Evolutionary conservation across 2,797 vertebrate genomes (phyloP).

Genomic region (Melanotaenia trifasciata): DNA sequence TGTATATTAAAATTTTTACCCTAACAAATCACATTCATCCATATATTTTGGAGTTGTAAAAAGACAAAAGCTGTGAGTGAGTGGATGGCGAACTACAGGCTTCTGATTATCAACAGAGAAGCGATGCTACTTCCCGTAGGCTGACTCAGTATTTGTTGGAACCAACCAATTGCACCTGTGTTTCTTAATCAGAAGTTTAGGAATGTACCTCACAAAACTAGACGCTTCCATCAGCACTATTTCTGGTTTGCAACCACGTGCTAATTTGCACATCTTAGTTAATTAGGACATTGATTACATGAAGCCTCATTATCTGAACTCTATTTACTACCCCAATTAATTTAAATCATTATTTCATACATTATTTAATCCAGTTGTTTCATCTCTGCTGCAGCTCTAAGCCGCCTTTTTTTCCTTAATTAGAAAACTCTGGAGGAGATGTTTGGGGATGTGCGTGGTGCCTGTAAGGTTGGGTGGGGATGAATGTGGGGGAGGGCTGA

Average conservation of each 20-base stretch:
- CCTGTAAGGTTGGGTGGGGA: neutral
- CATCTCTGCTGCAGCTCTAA: neutral
- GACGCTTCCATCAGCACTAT: neutral
- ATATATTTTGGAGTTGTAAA: neutral
- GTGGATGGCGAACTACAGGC: neutral
- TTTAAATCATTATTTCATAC: neutral
- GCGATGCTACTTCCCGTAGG: neutral
- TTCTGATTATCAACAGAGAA: neutral
- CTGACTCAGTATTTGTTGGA: no score
- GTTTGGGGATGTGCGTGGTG: neutral
- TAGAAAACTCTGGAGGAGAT: neutral
- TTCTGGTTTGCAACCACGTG: neutral
- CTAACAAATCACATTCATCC: neutral
- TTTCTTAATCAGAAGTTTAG: neutral
- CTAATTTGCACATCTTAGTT: slow-evolving; percentile 1
- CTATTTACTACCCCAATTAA: slow-evolving; percentile 1
- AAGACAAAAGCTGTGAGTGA: neutral
- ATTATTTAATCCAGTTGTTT: neutral
- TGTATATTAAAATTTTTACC: no score
- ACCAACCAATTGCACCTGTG: neutral
- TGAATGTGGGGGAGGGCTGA: neutral
- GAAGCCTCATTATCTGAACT: neutral
- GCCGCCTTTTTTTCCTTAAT: neutral
- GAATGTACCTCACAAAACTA: neutral
- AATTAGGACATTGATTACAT: neutral